Percentiles rank a stretch among this genome's conserved stretches.
Evolutionary conservation across 2,797 vertebrate genomes (phyloP).

Genomic region (Amblyopsis hoosieri): DNA sequence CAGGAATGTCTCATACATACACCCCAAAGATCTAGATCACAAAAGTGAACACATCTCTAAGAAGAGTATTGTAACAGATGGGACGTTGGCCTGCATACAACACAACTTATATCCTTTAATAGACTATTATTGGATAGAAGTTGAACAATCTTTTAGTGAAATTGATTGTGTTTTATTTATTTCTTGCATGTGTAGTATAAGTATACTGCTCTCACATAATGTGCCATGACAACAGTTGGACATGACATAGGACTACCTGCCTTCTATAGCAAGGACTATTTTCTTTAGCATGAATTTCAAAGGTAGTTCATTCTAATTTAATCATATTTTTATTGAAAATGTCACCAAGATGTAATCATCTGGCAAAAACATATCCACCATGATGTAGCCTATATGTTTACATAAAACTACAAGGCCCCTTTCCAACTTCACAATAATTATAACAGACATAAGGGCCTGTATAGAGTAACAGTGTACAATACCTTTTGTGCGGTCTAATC

Average conservation of each 20-base stretch:
- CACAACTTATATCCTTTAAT: too few species aligned
- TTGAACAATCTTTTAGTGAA: too few species aligned
- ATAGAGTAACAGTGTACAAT: neutral
- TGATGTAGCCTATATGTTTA: neutral
- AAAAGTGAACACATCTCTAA: conserved; percentile 30
- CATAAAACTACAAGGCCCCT: neutral
- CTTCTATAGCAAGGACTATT: neutral
- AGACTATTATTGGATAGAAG: too few species aligned
- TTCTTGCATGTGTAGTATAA: too few species aligned
- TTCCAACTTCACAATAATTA: too few species aligned
- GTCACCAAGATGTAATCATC: neutral
- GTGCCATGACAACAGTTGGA: neutral
- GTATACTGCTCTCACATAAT: too few species aligned
- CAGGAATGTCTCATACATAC: conserved; percentile 47
- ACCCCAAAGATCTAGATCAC: conserved; percentile 38
- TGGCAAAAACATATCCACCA: neutral
- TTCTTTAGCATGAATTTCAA: neutral
- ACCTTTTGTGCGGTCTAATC: neutral
- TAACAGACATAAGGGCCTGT: neutral
- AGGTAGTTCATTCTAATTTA: neutral
- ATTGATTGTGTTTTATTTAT: too few species aligned
- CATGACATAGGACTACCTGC: neutral
- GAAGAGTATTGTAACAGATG: neutral
- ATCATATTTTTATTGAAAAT: neutral
- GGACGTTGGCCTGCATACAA: neutral